Conservation (phyloP, 2,113 vertebrate species). For the Tenrec ecaudatus region DNA sequence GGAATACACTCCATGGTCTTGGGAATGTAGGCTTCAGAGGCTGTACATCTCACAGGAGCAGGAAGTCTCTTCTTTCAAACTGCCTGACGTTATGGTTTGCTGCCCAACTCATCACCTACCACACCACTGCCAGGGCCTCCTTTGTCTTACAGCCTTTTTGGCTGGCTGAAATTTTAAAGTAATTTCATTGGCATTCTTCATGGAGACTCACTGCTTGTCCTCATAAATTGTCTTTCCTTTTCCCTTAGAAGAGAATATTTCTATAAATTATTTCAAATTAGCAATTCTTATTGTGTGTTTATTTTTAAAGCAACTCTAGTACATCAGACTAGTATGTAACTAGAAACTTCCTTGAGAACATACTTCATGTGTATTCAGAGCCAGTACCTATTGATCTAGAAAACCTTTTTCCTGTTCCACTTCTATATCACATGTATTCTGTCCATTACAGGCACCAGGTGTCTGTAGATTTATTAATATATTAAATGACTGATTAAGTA, state of each 20-base stretch:
- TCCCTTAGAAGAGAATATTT: not conserved
- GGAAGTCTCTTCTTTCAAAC: too few species aligned
- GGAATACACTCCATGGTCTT: too few species aligned
- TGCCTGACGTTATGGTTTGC: too few species aligned
- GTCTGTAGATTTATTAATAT: not conserved
- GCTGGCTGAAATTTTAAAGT: too few species aligned
- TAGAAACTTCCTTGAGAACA: constrained; percentile 22
- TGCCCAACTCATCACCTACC: too few species aligned
- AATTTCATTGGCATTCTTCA: not conserved
- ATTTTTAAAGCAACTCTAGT: not conserved
- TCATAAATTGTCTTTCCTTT: not conserved
- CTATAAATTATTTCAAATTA: constrained; percentile 47
- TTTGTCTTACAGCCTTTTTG: too few species aligned
- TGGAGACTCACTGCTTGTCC: not conserved
- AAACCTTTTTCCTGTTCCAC: not conserved
- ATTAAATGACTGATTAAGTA: not conserved
- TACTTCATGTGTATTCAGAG: not conserved
- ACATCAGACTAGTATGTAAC: not conserved
- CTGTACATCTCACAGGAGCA: too few species aligned
- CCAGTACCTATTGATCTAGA: not conserved
- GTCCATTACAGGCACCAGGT: not conserved
- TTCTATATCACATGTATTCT: not conserved
- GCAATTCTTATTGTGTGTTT: not conserved
- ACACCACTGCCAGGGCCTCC: too few species aligned
- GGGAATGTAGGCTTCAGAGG: too few species aligned